phyloP scores from a whole-genome alignment of 2,888 invertebrate genomes.

The Boloria selene region DNA sequence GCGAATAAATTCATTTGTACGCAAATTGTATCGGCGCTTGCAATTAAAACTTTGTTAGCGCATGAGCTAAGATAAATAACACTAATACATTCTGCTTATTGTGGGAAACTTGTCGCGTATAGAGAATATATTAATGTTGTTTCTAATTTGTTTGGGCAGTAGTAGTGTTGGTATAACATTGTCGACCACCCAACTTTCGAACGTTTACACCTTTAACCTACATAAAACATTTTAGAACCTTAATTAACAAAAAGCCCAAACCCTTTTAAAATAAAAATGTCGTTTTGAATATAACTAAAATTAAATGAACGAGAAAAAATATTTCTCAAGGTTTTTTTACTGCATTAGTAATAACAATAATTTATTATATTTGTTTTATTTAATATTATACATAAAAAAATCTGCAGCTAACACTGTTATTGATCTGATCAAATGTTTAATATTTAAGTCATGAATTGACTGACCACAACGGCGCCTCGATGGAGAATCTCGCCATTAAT shows the following conservation, averaged over 20 bases:
- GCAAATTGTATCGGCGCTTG: constrained; percentile 82
- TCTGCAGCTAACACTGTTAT: background rate
- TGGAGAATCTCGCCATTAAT: constrained; percentile 44
- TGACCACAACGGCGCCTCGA: constrained; percentile 30
- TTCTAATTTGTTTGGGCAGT: constrained; percentile 79
- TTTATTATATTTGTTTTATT: background rate
- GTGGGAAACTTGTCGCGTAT: constrained; percentile 76
- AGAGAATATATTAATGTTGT: constrained; percentile 80
- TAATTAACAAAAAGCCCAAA: constrained; percentile 11
- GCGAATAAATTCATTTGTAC: constrained; percentile 82
- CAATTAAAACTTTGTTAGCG: constrained; percentile 82
- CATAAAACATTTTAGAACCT: constrained; percentile 38
- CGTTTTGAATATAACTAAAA: too few relatives aligned
- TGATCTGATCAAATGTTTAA: background rate
- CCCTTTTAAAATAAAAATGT: background rate
- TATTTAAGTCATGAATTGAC: constrained; percentile 7
- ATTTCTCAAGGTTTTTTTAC: too few relatives aligned
- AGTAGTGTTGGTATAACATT: constrained; percentile 62
- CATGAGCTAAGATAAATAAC: constrained; percentile 81
- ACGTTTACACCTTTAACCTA: constrained; percentile 65
- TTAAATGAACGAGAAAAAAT: too few relatives aligned
- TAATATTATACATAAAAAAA: too few relatives aligned
- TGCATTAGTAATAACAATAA: background rate
- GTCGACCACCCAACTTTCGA: constrained; percentile 67
- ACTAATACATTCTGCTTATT: constrained; percentile 82